Evolutionary conservation across 2,113 vertebrate species (phyloP).

Genomic region (Perca schrenkii): DNA sequence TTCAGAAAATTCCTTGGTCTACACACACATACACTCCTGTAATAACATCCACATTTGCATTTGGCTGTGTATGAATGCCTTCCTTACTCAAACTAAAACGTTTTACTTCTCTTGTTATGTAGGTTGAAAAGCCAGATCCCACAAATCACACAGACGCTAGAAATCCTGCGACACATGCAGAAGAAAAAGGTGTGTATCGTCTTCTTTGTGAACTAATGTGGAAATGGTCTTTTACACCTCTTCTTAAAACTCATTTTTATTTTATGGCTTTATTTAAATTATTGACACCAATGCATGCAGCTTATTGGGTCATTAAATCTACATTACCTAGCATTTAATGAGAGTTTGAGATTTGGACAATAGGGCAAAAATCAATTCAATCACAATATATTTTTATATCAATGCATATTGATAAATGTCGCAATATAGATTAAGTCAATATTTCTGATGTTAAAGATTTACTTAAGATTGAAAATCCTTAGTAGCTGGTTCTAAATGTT

Average conservation of each 20-base stretch:
- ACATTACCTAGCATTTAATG: no score
- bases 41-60: neutral
- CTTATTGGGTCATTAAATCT: neutral
- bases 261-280: neutral
- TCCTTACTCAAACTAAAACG: neutral
- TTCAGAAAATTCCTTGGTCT: neutral
- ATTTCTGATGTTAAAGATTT: no score
- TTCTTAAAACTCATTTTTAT: neutral
- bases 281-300: neutral
- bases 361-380: no score
- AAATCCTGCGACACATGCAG: conserved; percentile 99
- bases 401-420: no score
- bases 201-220: neutral
- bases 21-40: neutral
- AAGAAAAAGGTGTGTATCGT: conserved; percentile 92
- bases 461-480: no score
- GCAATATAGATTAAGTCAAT: no score
- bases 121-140: conserved; percentile 99
- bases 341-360: neutral
- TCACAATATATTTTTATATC: no score
- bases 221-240: neutral
- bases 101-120: conserved; percentile 47
- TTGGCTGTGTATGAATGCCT: neutral
- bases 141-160: conserved; percentile 98
- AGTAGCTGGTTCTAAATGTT: no score